Evolutionary conservation across 2,113 vertebrate species (phyloP).

Genomic region (Galbula dea): DNA sequence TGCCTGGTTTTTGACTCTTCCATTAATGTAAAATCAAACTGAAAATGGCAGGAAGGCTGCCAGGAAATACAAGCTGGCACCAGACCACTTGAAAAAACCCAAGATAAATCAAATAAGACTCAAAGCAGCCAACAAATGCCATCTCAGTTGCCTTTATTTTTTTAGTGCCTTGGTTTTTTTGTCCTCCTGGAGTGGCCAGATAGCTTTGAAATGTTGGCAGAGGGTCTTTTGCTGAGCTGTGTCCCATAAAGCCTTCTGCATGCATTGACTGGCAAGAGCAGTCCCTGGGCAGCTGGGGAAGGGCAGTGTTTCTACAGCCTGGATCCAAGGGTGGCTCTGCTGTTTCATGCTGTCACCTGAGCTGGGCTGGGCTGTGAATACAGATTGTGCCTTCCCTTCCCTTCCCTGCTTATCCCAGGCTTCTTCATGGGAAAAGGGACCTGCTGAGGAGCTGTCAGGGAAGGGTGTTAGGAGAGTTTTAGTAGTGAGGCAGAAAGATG

Average conservation of each 20-base stretch:
- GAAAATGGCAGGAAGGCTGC: not conserved
- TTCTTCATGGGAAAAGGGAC: not conserved
- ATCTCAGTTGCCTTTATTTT: not conserved
- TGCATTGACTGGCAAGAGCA: not conserved
- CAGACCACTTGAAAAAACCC: not conserved
- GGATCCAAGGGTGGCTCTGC: not conserved
- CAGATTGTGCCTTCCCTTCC: not conserved
- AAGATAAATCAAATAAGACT: not conserved
- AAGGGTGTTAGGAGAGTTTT: constrained; percentile 20
- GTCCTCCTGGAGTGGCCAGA: not conserved
- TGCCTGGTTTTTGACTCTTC: not conserved
- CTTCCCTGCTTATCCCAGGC: not conserved
- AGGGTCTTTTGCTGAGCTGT: not conserved
- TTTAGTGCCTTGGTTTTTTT: not conserved
- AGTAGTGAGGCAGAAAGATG: constrained; percentile 20
- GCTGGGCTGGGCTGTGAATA: not conserved
- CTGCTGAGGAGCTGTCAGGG: not conserved
- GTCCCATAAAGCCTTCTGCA: not conserved
- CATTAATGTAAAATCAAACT: not conserved
- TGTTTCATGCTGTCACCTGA: not conserved
- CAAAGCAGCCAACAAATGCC: not conserved
- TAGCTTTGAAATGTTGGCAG: not conserved
- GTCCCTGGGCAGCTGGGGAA: not conserved
- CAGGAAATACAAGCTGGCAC: not conserved
- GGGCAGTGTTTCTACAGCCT: not conserved